These are phyloP conservation scores for Hyles lineata DNA, from an alignment of 2,888 invertebrate genomes.

Conservation along the genomic window DNA sequence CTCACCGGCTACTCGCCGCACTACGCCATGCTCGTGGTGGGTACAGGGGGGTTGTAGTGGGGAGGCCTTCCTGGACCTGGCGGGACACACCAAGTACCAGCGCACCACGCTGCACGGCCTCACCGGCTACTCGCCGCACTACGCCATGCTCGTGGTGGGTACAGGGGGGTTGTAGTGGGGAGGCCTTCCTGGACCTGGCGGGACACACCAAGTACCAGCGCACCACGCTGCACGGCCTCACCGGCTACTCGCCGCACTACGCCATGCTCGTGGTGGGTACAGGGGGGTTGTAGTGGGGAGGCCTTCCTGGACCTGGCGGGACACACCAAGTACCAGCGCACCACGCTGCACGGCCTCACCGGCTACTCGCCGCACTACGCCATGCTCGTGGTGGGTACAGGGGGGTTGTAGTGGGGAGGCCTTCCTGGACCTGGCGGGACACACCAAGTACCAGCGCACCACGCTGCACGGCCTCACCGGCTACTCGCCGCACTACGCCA, in stretches of 20 bases:
- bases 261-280: slow-evolving; percentile 74
- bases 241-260: slow-evolving; percentile 95
- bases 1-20: slow-evolving; percentile 97
- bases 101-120: slow-evolving; percentile 97
- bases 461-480: slow-evolving; percentile 97
- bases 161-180: too few relatives aligned
- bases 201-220: slow-evolving; percentile 98
- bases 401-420: too few relatives aligned
- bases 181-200: slow-evolving; percentile 97
- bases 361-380: slow-evolving; percentile 95
- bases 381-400: slow-evolving; percentile 69
- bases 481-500: slow-evolving; percentile 92
- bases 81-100: slow-evolving; percentile 98
- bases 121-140: slow-evolving; percentile 96
- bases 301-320: slow-evolving; percentile 98
- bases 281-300: too few relatives aligned
- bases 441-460: slow-evolving; percentile 97
- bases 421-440: slow-evolving; percentile 97
- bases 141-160: slow-evolving; percentile 74
- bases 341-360: slow-evolving; percentile 97
- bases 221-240: slow-evolving; percentile 97
- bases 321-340: slow-evolving; percentile 97
- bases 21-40: slow-evolving; percentile 80
- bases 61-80: slow-evolving; percentile 98
- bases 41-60: slow-evolving; percentile 45